These are phyloP conservation scores for Pristionchus exspectatus DNA, from an alignment of 2,888 invertebrate species.

Conservation along the genomic window DNA sequence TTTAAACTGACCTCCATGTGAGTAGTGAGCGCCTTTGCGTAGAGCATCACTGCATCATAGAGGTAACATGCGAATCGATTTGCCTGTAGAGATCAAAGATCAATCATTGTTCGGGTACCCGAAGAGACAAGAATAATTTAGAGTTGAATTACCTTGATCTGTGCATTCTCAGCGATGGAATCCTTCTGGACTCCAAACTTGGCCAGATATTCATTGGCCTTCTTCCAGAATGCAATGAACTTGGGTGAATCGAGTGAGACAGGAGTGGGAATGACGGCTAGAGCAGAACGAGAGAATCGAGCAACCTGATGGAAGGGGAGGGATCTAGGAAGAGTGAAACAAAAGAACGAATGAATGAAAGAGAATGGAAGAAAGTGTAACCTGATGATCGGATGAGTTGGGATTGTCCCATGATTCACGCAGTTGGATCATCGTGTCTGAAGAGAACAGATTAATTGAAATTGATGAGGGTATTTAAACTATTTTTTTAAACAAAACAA, in stretches of 20 bases:
- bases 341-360: not conserved
- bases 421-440: constrained; percentile 73
- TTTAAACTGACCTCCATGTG: constrained; percentile 47
- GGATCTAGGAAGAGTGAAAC: not conserved
- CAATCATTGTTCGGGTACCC: not conserved
- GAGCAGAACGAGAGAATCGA: constrained; percentile 86
- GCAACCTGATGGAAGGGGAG: constrained; percentile 65
- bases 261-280: constrained; percentile 92
- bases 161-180: constrained; percentile 51
- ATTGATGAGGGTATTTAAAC: no score
- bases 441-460: constrained; percentile 45
- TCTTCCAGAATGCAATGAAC: constrained; percentile 87
- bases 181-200: constrained; percentile 57
- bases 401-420: constrained; percentile 70
- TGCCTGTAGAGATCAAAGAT: constrained; percentile 59
- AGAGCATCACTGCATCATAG: constrained; percentile 91
- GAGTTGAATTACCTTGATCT: constrained; percentile 14
- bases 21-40: constrained; percentile 88
- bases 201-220: constrained; percentile 70
- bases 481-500: not conserved
- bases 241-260: constrained; percentile 83
- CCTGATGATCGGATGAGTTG: constrained; percentile 70
- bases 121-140: not conserved
- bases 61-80: constrained; percentile 88
- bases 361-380: not conserved